These are phyloP conservation scores for Puntigrus tetrazona DNA, from an alignment of 2,113 vertebrate genomes.

Conservation along the genomic window DNA sequence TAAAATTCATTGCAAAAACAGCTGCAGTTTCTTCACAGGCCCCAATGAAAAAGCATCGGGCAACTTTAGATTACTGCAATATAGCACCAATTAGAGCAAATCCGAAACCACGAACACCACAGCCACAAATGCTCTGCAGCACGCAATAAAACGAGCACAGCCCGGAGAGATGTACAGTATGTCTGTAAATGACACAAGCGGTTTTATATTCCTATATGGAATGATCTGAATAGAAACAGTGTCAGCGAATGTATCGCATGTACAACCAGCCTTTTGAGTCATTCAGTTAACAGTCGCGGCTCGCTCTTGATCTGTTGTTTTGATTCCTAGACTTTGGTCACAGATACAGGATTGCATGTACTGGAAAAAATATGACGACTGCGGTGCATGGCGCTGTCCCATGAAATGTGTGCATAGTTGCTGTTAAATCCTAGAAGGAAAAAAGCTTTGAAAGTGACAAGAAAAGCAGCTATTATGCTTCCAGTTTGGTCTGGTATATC, in stretches of 20 bases:
- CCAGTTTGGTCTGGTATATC: background rate
- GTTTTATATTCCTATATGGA: constrained; percentile 8
- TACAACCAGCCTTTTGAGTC: background rate
- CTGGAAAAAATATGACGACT: background rate
- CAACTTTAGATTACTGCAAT: constrained; percentile 31
- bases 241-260: background rate
- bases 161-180: background rate
- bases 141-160: constrained; percentile 35
- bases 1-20: constrained; percentile 35
- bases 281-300: background rate
- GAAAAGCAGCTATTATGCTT: background rate
- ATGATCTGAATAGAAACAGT: constrained; percentile 34
- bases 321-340: background rate
- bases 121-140: constrained; percentile 35
- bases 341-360: constrained; percentile 23
- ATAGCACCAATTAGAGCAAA: constrained; percentile 43
- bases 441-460: background rate
- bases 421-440: background rate
- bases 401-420: constrained; percentile 18
- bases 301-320: constrained; percentile 5
- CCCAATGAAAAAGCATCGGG: constrained; percentile 22
- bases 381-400: background rate
- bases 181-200: background rate
- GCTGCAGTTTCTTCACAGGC: constrained; percentile 7
- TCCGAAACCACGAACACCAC: constrained; percentile 35